Evolutionary conservation across 2,797 vertebrate genomes (phyloP), one percentile per base, ranked within the genome.

Genomic region (Gorsachius magnificus): DNA sequence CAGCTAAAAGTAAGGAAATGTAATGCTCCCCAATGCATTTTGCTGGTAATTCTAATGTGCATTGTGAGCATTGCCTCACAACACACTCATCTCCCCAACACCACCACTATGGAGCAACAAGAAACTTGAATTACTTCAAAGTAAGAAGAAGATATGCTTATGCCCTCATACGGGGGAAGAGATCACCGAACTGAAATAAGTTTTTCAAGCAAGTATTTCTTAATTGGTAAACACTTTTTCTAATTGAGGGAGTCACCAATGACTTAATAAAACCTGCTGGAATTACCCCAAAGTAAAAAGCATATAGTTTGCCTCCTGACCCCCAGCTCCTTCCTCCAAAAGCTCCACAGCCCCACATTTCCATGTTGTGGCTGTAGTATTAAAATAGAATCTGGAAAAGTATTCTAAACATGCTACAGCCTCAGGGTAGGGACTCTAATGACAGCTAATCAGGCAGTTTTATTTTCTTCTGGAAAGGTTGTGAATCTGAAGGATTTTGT

Each of bases 331-430:
- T 46, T 83, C 28, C 36, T 92, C 20, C 19, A 65, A 83, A 88
- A 65, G 22, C 24, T 75, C 33, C 2, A 1, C 53, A 70, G 48
- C 4, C 16, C 38, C 61, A 58, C 31, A 87, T 6, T 84, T 63
- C 56, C 41, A 64, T 9, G 16, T 29, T 71, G n/a, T 48, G 45
- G 45, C 51, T 43, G 5, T 1, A 56, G 28, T 16, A 90, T 61
- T 82, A 81, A 94, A 83, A 89, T 2, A 79, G 18, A 48, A 96
- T 19, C 90, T 80, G 64, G 81, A 91, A 70, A 84, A 90, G 48
- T 31, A 75, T 83, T 53, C 29, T 80, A 41, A 89, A 77, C 33
- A 35, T 53, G 53, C 28, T 54, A 71, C n/a, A 78, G 61, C 51
- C 43, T 79, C 3, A 0, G 24, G 16, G 70, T 7, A 72, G 41